Percentiles rank a stretch among this genome's conserved stretches.
These are phyloP conservation scores for Eretmochelys imbricata DNA, from an alignment of 2,113 vertebrate species.

Conservation along the genomic window DNA sequence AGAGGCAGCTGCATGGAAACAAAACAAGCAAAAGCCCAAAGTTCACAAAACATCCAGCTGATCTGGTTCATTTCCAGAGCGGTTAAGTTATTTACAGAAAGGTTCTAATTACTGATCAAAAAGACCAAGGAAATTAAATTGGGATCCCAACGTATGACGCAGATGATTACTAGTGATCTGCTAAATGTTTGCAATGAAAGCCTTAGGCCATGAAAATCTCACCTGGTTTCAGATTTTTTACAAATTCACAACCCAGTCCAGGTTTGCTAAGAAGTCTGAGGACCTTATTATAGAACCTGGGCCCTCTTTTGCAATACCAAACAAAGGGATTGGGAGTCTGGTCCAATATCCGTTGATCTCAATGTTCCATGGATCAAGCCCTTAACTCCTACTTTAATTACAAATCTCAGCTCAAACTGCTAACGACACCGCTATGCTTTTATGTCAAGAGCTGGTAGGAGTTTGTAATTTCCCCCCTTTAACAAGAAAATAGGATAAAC, in stretches of 20 bases:
- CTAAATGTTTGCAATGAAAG: neutral
- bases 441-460: neutral
- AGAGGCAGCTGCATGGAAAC: neutral
- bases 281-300: neutral
- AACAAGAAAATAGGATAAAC: neutral
- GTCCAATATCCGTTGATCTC: neutral
- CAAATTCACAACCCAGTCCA: neutral
- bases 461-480: neutral
- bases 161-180: neutral
- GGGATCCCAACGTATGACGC: neutral
- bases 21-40: neutral
- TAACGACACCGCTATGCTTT: neutral
- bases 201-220: neutral
- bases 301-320: neutral
- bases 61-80: neutral
- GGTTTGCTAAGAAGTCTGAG: neutral
- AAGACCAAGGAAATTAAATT: neutral
- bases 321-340: neutral
- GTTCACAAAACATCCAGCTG: neutral
- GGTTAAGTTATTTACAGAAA: rapidly evolving
- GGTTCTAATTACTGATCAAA: neutral
- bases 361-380: neutral
- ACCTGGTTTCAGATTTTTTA: neutral
- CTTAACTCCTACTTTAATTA: neutral
- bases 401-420: neutral